Evolutionary conservation across 2,888 invertebrate species (phyloP).

Genomic region (Acrobasis consociella): DNA sequence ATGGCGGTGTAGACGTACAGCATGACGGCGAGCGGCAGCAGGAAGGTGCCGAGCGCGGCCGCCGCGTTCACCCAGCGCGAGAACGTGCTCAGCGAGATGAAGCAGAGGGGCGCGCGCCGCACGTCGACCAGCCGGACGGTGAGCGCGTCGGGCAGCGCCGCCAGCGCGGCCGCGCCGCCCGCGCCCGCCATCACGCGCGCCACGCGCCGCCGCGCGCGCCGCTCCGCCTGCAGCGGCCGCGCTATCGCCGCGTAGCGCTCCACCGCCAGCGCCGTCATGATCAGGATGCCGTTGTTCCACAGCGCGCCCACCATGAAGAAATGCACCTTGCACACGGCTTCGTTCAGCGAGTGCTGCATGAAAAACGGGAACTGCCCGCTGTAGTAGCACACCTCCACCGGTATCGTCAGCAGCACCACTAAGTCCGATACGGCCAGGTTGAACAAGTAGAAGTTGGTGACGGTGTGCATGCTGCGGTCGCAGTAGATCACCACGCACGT

Average conservation of each 20-base stretch:
- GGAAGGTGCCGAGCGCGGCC: conserved; percentile 51
- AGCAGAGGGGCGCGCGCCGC: conserved; percentile 39
- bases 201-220: conserved; percentile 14
- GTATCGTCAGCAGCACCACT: conserved; percentile 57
- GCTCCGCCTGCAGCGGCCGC: conserved; percentile 12
- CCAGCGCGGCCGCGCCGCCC: conserved; percentile 1
- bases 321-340: conserved; percentile 6
- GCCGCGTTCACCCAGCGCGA: conserved; percentile 52
- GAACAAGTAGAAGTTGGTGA: conserved; percentile 68
- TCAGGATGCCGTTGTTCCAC: conserved; percentile 7
- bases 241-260: conserved; percentile 11
- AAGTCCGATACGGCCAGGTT: conserved; percentile 67
- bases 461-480: conserved; percentile 67
- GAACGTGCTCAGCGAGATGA: conserved; percentile 46
- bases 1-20: conserved; percentile 58
- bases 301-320: conserved; percentile 3
- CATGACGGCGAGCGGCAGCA: conserved; percentile 57
- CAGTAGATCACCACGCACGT: conserved; percentile 67
- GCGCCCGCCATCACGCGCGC: conserved; percentile 11
- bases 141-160: conserved; percentile 1
- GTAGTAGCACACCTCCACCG: conserved; percentile 44
- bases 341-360: background rate
- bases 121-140: background rate
- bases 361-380: conserved; percentile 38
- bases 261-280: background rate